Conservation (phyloP, 35 echinoderm and acorn worm species). For the Ophiothrix spiculata region DNA sequence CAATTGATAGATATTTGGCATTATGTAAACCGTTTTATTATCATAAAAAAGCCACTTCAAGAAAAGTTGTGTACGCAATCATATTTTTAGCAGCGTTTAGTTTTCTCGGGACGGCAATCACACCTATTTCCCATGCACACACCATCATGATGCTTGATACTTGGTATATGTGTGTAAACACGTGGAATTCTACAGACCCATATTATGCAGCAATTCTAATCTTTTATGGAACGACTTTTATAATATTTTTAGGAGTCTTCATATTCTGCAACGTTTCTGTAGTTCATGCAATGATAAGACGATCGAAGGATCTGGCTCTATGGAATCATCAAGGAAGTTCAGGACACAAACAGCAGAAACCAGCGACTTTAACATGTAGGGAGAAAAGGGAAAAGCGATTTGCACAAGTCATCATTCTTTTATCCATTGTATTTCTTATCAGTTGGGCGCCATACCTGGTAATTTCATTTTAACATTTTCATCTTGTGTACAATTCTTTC, state of each 20-base stretch:
- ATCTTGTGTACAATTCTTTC: no score
- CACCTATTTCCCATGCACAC: not conserved
- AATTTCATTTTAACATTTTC: no score
- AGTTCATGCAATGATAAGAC: not conserved
- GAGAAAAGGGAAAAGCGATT: not conserved
- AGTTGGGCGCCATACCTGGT: not conserved
- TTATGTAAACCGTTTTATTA: not conserved
- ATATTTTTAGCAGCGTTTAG: not conserved
- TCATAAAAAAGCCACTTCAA: not conserved
- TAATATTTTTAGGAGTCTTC: not conserved
- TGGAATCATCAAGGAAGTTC: no score
- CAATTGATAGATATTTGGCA: not conserved
- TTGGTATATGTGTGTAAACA: not conserved
- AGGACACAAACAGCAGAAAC: not conserved
- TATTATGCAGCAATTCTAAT: not conserved
- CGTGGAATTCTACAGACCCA: not conserved
- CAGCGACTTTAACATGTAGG: not conserved
- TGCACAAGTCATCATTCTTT: not conserved
- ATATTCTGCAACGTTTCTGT: not conserved
- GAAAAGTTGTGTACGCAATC: not conserved
- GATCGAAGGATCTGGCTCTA: no score
- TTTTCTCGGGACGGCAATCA: not conserved
- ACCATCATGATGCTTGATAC: not conserved
- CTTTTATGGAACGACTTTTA: not conserved
- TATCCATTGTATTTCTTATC: not conserved